These are phyloP conservation scores for Cyphomyrus discorhynchus DNA, from an alignment of 2,113 vertebrate genomes.

Conservation along the genomic window DNA sequence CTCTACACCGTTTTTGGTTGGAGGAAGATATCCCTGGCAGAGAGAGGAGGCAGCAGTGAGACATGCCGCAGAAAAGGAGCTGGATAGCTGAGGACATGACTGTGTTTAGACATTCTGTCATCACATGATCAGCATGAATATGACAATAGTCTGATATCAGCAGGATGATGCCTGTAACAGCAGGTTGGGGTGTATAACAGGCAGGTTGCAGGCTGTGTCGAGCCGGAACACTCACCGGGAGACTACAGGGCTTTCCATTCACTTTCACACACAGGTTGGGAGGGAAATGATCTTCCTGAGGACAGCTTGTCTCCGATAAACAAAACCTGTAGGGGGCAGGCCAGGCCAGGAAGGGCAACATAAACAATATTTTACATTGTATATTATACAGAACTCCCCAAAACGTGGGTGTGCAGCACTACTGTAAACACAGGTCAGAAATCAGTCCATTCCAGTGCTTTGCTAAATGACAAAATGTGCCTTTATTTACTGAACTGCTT, in stretches of 20 bases:
- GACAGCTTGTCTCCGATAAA: constrained; percentile 98
- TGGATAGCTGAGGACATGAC: not conserved
- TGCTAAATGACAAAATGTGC: not conserved
- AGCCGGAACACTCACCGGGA: constrained; percentile 78
- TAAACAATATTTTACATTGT: not conserved
- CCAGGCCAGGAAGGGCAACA: not conserved
- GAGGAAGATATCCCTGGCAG: constrained; percentile 91
- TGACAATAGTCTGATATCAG: not conserved
- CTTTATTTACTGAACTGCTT: not conserved
- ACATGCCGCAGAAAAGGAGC: not conserved
- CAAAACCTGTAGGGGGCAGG: constrained; percentile 76
- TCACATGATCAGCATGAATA: not conserved
- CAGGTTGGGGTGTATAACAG: not conserved
- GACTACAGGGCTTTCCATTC: constrained; percentile 95
- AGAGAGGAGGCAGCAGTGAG: not conserved
- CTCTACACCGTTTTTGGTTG: constrained; percentile 99
- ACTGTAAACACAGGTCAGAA: not conserved
- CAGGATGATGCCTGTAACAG: not conserved
- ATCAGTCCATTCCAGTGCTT: not conserved
- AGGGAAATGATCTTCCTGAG: constrained; percentile 98
- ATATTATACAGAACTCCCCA: not conserved
- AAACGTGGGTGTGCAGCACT: not conserved
- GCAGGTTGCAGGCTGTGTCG: no score
- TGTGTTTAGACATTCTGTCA: not conserved
- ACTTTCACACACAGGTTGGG: constrained; percentile 98